These are phyloP conservation scores for Epizoanthus rinbou DNA, from an alignment of 92 coral and sea anemone species.

Conservation along the genomic window DNA sequence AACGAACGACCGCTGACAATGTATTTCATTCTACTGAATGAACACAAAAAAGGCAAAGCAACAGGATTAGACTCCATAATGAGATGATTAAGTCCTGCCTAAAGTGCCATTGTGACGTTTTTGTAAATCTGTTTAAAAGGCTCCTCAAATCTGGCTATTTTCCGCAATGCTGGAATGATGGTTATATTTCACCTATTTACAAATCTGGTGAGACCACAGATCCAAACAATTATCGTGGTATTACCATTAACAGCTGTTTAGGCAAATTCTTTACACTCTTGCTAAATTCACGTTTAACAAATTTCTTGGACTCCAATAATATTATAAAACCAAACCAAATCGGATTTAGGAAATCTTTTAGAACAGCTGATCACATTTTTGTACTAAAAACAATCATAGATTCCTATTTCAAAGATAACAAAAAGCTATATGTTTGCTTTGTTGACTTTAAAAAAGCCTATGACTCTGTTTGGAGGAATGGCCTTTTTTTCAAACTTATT, in stretches of 20 bases:
- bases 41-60: no score
- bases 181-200: neutral
- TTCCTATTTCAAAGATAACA: no score
- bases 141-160: neutral
- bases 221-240: conserved; percentile 41
- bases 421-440: neutral
- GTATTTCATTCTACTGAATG: no score
- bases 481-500: conserved; percentile 27
- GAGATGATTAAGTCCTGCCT: neutral
- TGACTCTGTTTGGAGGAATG: conserved; percentile 32
- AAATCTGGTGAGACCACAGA: conserved; percentile 15
- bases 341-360: conserved; percentile 38
- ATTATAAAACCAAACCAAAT: conserved; percentile 34
- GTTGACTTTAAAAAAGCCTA: conserved; percentile 37
- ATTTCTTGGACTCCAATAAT: neutral
- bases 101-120: neutral
- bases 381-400: neutral
- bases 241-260: conserved; percentile 21
- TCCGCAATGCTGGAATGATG: neutral
- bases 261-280: neutral
- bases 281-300: neutral
- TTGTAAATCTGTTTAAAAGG: neutral
- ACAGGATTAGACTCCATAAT: neutral
- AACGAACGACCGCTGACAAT: no score
- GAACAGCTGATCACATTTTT: conserved; percentile 45